Evolutionary conservation across 2,888 invertebrate genomes (phyloP), one percentile per base, ranked within the genome.

Genomic region (Oasisia sp.): DNA sequence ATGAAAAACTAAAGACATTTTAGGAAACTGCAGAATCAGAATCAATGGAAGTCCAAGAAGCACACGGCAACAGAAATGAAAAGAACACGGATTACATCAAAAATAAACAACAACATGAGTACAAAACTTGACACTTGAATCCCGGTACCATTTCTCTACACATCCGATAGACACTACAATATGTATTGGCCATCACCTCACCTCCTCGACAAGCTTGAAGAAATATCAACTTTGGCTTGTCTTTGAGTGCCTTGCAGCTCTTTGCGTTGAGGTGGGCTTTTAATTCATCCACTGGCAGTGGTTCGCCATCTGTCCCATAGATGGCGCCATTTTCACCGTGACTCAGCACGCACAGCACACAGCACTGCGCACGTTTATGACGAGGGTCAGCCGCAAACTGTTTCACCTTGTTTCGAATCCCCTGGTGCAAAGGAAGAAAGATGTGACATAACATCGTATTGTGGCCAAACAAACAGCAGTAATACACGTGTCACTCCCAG

Each of bases 141-240:
- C 27, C 74, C 27, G 74, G 7, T 27, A 74, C 14, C 27, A 74
- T 27, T 7, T 27, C 3, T 74, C 74, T 27, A 74, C 19, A 74
- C 7, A 74, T 74, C n/a, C 27, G 74, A 27, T 5, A 89, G 9
- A 44, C 27, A 50, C 50, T 50, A 14, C 27, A 38, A 9, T 32
- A 89, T 38, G 38, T 38, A 38, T 38, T 38, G 38, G 2, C 38
- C 27, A 45, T 91, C 32, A 50, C 92, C 94, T 93, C 93, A 95
- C 95, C 95, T 94, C 95, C 95, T n/a, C 95, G 94, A 92, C 95
- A 95, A 11, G 95, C 95, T 91, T 95, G 95, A 11, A 95, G 94
- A n/a, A 95, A 94, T 92, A 95, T 95, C 19, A 95, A 94, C 91
- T 95, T 95, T 0, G 95, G 95, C 93, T 95, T 95, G 50, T 95